Base-by-base conservation (phyloP, 1,140 invertebrate genomes). In the Harpegnathos saltator region DNA sequence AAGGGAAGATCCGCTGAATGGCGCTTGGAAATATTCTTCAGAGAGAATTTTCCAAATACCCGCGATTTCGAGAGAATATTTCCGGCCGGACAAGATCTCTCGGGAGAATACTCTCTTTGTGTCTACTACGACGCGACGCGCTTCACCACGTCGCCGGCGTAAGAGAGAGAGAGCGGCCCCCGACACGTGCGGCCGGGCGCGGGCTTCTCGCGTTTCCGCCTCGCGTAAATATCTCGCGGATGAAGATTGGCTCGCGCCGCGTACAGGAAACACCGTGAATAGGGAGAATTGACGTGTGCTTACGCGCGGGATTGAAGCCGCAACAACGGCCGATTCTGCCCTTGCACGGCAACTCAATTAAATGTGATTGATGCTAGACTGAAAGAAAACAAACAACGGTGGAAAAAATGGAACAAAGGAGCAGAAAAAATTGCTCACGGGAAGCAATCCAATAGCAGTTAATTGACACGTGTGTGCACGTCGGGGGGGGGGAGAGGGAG, bases 21-120 rank as follows among this genome's bases (percentile, higher is more conserved):
- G 17, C 33, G 65, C 65, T 29, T 17, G n/a, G 17, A 29, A 29
- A 80, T 80, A 71, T 80, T 80, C 65, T 24, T 71, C 22, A 58
- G 65, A 80, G 52, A 26, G 52, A 80, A 58, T 69, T 69, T 44
- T n/a, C 9, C 75, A 22, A 69, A 78, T 80, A 24, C 54, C 24
- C 38, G 52, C 54, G 75, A 69, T 71, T 80, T 4, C 33, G 75
- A 58, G 33, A 44, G 65, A 80, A 80, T 80, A 59, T 71, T 80
- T 80, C 75, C 65, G 52, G 48, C 29, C 48, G 44, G 63, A 69
- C 65, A 80, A 59, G 65, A 48, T 38, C 65, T 58, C 75, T 65
- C 65, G 75, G 58, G 75, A 71, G n/a, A n/a, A n/a, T n/a, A 80
- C 71, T 68, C 33, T 22, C 50, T 69, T 78, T 78, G 48, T 78